A percentile compares a stretch with the other conserved stretches of the same genome.
Conservation (phyloP, 2,797 vertebrate genomes). For the Sebastes diaconus region DNA sequence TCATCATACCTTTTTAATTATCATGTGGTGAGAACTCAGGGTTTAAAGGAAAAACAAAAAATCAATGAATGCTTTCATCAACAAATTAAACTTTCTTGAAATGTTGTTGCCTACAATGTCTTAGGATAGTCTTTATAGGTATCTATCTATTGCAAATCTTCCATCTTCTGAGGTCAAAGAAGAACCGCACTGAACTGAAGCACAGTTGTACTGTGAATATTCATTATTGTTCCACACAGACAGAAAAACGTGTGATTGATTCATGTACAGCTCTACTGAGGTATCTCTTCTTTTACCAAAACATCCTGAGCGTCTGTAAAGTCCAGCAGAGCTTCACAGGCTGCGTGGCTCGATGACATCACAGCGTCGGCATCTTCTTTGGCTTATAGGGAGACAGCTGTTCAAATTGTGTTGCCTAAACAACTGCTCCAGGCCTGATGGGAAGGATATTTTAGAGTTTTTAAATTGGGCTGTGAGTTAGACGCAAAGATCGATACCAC, state of each 20-base stretch:
- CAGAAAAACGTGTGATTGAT: slow-evolving; percentile 10
- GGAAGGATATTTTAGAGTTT: not conserved
- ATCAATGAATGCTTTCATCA: slow-evolving; percentile 53
- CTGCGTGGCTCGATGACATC: not conserved
- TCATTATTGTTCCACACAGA: slow-evolving; percentile 1
- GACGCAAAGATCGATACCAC: not conserved
- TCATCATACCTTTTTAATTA: slow-evolving; percentile 33
- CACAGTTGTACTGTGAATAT: slow-evolving; percentile 45
- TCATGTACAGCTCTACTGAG: not conserved
- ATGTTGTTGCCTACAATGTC: slow-evolving; percentile 40
- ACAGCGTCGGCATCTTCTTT: slow-evolving; percentile 7
- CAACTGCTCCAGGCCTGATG: not conserved
- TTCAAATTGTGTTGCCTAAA: slow-evolving; percentile 11
- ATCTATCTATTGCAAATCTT: slow-evolving; percentile 38
- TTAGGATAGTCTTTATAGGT: slow-evolving; percentile 28
- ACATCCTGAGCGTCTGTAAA: slow-evolving; percentile 8
- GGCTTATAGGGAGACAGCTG: slow-evolving; percentile 10
- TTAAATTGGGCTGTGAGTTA: not conserved
- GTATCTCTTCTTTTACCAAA: slow-evolving; percentile 2
- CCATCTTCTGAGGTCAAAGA: slow-evolving; percentile 6
- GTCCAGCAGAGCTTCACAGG: not conserved
- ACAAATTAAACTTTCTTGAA: slow-evolving; percentile 48
- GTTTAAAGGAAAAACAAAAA: slow-evolving; percentile 57
- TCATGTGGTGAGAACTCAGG: slow-evolving; percentile 77
- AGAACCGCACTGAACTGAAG: slow-evolving; percentile 22